Evolutionary conservation across 2,113 vertebrate species (phyloP).

Genomic region (human): DNA sequence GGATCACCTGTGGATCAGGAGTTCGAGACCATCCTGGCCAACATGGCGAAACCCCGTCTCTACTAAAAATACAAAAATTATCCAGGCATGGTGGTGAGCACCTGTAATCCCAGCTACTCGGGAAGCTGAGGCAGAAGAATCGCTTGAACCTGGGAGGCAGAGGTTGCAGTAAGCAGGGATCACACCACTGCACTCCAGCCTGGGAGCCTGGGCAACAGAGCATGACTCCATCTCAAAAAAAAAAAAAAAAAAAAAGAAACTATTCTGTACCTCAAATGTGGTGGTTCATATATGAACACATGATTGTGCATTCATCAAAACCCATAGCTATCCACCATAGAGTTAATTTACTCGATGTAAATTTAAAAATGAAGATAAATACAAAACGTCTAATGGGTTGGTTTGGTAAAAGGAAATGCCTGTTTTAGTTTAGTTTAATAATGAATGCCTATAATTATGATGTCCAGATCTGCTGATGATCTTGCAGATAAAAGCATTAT

Average conservation of each 20-base stretch:
- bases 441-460: background rate
- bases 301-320: background rate
- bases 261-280: background rate
- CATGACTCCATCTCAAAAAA: no score
- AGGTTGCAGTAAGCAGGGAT: no score
- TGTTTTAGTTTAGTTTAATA: background rate
- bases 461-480: background rate
- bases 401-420: background rate
- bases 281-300: background rate
- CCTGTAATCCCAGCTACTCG: no score
- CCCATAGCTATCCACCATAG: background rate
- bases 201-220: no score
- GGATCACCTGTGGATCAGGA: no score
- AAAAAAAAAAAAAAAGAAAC: background rate
- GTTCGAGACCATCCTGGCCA: no score
- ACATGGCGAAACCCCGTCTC: no score
- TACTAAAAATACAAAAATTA: no score
- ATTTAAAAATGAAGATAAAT: background rate
- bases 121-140: no score
- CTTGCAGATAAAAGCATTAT: background rate
- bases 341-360: background rate
- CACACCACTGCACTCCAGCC: no score
- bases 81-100: no score
- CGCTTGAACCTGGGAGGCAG: no score
- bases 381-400: background rate